Evolutionary conservation across 2,888 invertebrate genomes (phyloP).

Genomic region (Plusia festucae): DNA sequence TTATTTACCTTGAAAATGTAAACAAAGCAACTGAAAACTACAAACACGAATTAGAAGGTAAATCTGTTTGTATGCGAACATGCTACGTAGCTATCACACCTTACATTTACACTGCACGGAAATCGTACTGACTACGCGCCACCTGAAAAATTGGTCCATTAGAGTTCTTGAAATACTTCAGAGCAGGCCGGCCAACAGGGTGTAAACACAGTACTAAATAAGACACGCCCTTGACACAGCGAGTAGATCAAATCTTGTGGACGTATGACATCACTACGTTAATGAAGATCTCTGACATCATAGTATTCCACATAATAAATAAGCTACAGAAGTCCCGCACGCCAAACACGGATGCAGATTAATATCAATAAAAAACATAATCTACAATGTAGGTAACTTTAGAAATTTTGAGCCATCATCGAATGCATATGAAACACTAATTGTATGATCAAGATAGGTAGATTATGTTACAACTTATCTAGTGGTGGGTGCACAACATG

Average conservation of each 20-base stretch:
- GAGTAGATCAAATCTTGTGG: constrained; percentile 36
- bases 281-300: constrained; percentile 49
- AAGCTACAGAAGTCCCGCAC: constrained; percentile 23
- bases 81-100: neutral
- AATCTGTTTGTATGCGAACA: neutral
- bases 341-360: neutral
- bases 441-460: no score
- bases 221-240: constrained; percentile 54
- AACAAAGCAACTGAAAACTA: neutral
- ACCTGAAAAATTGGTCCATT: neutral
- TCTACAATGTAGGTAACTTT: no score
- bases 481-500: no score
- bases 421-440: no score
- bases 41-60: neutral
- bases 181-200: constrained; percentile 10
- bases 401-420: no score
- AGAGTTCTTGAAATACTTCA: constrained; percentile 3
- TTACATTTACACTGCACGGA: neutral
- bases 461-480: no score
- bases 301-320: constrained; percentile 13
- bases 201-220: constrained; percentile 27
- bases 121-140: neutral
- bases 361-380: no score
- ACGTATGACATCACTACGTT: constrained; percentile 52
- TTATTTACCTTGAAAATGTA: neutral